Conservation (phyloP, 2,797 vertebrate genomes). For the Enteromius treurensis region DNA sequence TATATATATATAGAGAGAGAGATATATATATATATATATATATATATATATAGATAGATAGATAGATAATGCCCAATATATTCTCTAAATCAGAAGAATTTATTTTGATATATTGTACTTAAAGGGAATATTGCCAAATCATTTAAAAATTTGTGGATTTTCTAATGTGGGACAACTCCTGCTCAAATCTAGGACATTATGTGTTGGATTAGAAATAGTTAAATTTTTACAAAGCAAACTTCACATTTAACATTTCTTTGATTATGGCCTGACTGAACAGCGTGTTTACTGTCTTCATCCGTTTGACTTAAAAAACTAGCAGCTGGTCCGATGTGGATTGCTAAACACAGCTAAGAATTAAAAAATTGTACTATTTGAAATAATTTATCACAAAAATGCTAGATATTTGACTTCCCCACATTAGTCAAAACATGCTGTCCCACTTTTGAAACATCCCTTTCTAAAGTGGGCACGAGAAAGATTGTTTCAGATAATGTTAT, state of each 20-base stretch:
- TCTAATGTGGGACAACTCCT: background rate
- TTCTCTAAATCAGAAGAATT: background rate
- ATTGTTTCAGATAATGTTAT: background rate
- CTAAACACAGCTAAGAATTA: background rate
- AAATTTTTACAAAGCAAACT: background rate
- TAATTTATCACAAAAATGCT: too few relatives aligned
- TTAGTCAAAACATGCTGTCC: background rate
- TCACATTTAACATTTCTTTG: background rate
- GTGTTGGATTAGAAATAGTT: background rate
- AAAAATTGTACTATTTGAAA: background rate
- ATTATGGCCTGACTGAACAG: background rate
- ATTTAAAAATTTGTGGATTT: background rate
- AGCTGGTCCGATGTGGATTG: background rate
- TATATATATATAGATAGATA: background rate
- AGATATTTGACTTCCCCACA: background rate
- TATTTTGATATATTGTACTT: too few relatives aligned
- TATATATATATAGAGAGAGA: background rate
- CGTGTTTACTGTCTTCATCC: background rate
- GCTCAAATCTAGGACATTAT: background rate
- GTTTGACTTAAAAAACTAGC: background rate
- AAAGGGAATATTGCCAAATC: background rate
- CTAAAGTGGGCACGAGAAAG: background rate
- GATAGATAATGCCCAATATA: background rate
- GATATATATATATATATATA: background rate
- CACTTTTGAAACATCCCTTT: background rate